Percentiles rank a stretch among this genome's conserved stretches.
These are phyloP conservation scores for Parnassius smintheus DNA, from an alignment of 2,888 invertebrate species.

Conservation along the genomic window DNA sequence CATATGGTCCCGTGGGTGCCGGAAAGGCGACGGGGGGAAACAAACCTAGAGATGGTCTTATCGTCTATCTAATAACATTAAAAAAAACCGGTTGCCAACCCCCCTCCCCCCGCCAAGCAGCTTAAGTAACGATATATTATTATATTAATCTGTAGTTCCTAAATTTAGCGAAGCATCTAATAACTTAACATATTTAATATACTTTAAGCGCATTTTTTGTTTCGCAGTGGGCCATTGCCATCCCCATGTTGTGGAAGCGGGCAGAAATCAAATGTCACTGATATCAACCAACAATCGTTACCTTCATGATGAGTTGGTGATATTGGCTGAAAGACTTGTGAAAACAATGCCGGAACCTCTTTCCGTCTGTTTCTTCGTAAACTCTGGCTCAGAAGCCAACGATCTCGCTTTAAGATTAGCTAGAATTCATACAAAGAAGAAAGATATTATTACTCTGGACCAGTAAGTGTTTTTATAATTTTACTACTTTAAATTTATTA, in stretches of 20 bases:
- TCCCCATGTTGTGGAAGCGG: conserved; percentile 95
- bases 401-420: conserved; percentile 97
- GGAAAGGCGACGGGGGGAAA: too few relatives aligned
- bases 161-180: too few relatives aligned
- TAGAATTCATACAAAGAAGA: conserved; percentile 91
- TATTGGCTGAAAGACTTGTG: conserved; percentile 92
- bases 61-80: too few relatives aligned
- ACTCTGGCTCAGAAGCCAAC: conserved; percentile 99
- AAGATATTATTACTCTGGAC: conserved; percentile 95
- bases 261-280: conserved; percentile 92
- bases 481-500: conserved; percentile 9
- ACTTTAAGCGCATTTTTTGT: background rate
- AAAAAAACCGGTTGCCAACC: too few relatives aligned
- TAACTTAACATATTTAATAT: too few relatives aligned
- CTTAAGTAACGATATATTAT: too few relatives aligned
- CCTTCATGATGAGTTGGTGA: conserved; percentile 96
- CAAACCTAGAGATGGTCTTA: too few relatives aligned
- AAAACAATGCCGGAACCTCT: conserved; percentile 91
- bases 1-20: too few relatives aligned
- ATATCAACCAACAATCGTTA: conserved; percentile 98
- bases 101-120: too few relatives aligned
- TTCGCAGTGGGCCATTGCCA: conserved; percentile 97
- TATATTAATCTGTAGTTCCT: too few relatives aligned
- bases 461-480: conserved; percentile 87
- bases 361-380: conserved; percentile 97